phyloP scores from a whole-genome alignment of 1,140 invertebrate genomes.

The Diachasmimorpha longicaudata region DNA sequence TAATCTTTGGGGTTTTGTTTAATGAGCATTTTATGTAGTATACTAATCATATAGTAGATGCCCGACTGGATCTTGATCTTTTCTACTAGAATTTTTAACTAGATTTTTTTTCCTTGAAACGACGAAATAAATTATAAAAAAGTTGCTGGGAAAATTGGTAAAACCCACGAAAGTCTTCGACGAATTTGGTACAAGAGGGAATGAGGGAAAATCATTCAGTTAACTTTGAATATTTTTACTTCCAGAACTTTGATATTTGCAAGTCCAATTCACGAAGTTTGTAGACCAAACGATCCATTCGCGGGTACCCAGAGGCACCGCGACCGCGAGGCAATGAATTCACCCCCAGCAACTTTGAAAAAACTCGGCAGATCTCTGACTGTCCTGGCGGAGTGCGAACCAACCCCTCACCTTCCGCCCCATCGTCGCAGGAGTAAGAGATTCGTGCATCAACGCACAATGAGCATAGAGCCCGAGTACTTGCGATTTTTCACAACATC shows the following conservation, averaged over 20 bases:
- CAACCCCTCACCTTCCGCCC: constrained; percentile 6
- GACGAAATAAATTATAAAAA: too few species aligned
- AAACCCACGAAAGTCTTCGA: too few species aligned
- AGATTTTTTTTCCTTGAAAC: too few species aligned
- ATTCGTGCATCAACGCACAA: constrained; percentile 37
- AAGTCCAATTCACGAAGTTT: constrained; percentile 68
- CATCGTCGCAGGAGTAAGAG: constrained; percentile 4
- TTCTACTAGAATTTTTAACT: too few species aligned
- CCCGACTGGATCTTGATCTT: too few species aligned
- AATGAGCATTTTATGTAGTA: too few species aligned
- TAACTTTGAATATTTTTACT: constrained; percentile 4
- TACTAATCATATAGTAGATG: too few species aligned
- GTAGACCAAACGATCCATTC: constrained; percentile 67
- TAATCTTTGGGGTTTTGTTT: background rate
- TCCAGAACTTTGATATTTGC: constrained; percentile 65
- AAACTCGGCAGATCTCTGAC: constrained; percentile 62
- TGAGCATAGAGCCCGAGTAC: constrained; percentile 40
- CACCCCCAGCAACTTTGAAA: constrained; percentile 59
- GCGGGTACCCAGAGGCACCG: constrained; percentile 56
- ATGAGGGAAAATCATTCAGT: too few species aligned
- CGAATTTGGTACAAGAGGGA: too few species aligned
- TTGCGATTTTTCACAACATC: constrained; percentile 2
- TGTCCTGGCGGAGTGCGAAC: constrained; percentile 26
- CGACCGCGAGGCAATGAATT: constrained; percentile 57
- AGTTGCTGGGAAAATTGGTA: too few species aligned